These are phyloP conservation scores for Pyrochroa serraticornis DNA, from an alignment of 2,888 invertebrate species.

Conservation along the genomic window DNA sequence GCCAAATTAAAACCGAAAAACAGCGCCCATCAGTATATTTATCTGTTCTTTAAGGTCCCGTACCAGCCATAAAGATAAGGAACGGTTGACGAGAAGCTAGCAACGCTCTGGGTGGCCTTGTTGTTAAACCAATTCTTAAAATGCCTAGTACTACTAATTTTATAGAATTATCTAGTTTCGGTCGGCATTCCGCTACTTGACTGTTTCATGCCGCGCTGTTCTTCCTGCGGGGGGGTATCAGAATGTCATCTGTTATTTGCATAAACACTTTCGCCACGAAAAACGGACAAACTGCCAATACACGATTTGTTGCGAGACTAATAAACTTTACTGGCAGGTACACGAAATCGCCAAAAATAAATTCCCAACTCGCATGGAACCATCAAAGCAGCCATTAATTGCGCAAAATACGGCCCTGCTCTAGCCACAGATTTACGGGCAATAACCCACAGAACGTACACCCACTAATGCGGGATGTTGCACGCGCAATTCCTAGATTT, in stretches of 20 bases:
- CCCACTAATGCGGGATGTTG: too few species aligned
- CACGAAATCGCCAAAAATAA: too few species aligned
- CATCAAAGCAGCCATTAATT: too few species aligned
- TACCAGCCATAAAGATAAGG: constrained; percentile 50
- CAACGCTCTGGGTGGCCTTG: constrained; percentile 46
- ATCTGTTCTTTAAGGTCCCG: constrained; percentile 48
- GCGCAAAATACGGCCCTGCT: too few species aligned
- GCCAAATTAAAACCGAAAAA: constrained; percentile 38
- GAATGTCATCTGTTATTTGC: constrained; percentile 35
- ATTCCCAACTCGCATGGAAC: too few species aligned
- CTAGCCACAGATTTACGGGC: too few species aligned
- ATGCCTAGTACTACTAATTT: constrained; percentile 47
- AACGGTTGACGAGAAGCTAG: constrained; percentile 36
- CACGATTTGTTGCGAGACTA: too few species aligned
- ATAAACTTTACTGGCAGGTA: too few species aligned
- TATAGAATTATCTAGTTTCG: constrained; percentile 41
- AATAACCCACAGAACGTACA: too few species aligned
- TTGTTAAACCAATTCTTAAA: constrained; percentile 48
- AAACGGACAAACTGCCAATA: too few species aligned
- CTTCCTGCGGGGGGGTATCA: constrained; percentile 28
- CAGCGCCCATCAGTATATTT: constrained; percentile 44
- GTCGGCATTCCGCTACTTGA: constrained; percentile 32
- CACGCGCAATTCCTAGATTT: too few species aligned
- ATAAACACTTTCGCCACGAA: constrained; percentile 17
- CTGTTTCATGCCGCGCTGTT: constrained; percentile 31